Base-by-base conservation (phyloP, 2,113 vertebrate species). In the Ceratotherium simum region DNA sequence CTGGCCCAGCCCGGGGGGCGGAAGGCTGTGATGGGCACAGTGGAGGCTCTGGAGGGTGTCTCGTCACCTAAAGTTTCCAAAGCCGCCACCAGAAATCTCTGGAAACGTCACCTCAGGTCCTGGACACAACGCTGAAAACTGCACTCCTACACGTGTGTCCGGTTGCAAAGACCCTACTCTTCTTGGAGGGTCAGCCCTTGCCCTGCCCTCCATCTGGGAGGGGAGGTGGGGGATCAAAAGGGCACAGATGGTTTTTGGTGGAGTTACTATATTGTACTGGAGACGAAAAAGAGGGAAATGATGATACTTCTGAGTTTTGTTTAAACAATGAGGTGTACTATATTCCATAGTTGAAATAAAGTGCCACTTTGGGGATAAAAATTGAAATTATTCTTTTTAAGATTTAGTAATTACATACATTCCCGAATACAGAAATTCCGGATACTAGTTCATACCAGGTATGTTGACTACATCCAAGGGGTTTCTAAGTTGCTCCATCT, bases 371-470 rank as follows among this genome's bases (percentile, higher is more conserved):
- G 39, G 86, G 70, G 25, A 64, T 69, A 69, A 20, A 69, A n/a
- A 33, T 36, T 18, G 48, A 80, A 39, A 64, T 31, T 10, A 4
- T 87, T 90, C 42, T 25, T 46, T 27, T 51, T 78, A 78, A n/a
- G 89, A n/a, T 31, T 72, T 48, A 58, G 20, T 54, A 20, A 60
- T 86, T 31, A 69, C 16, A 79, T 16, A 36, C 13, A 39, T 36
- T 86, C 8, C 36, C 17, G 8, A 82, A 70, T 11, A 69, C 0
- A 85, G 85, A 69, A 31, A 56, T 62, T 73, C 65, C 60, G 81
- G 21, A 75, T 39, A 25, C 8, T 31, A 29, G 29, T 54, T 65
- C 58, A 0, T 98, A 99, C 99, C 99, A 97, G 99, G 99, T 67
- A 99, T 98, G 58, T 95, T 82, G 78, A 13, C 81, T 3, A 23